phyloP scores from a whole-genome alignment of 1,140 invertebrate genomes.

The Phocides pigmalion region DNA sequence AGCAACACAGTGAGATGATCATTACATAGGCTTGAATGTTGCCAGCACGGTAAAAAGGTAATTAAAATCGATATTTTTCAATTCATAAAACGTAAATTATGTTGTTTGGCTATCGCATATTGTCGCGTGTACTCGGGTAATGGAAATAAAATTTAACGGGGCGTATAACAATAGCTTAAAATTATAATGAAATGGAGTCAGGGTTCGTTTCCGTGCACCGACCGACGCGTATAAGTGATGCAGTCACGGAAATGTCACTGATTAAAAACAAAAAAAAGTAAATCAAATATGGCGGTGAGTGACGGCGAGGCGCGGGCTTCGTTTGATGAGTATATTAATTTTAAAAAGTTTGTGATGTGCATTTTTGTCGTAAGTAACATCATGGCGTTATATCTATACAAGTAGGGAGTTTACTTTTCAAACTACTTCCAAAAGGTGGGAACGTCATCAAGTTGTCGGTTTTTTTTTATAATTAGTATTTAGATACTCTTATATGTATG shows the following conservation, averaged over 20 bases:
- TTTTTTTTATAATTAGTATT: no score
- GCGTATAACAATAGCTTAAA: constrained; percentile 55
- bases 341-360: constrained; percentile 25
- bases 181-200: constrained; percentile 59
- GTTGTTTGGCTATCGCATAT: constrained; percentile 52
- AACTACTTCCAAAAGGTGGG: no score
- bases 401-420: background rate
- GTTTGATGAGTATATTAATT: constrained; percentile 33
- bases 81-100: constrained; percentile 62
- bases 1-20: constrained; percentile 29
- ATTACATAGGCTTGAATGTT: constrained; percentile 38
- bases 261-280: constrained; percentile 67
- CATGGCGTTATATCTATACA: background rate
- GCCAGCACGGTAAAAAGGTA: constrained; percentile 47
- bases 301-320: constrained; percentile 24
- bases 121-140: constrained; percentile 49
- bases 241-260: constrained; percentile 68
- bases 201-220: constrained; percentile 48
- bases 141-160: constrained; percentile 59
- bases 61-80: constrained; percentile 54
- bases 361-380: background rate
- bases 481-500: no score
- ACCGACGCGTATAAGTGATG: constrained; percentile 48
- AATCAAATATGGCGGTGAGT: constrained; percentile 55
- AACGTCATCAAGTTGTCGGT: no score